A percentile compares a stretch with the other conserved stretches of the same genome.
Evolutionary conservation across 1,140 invertebrate species (phyloP).

Genomic region (Maconellicoccus hirsutus): DNA sequence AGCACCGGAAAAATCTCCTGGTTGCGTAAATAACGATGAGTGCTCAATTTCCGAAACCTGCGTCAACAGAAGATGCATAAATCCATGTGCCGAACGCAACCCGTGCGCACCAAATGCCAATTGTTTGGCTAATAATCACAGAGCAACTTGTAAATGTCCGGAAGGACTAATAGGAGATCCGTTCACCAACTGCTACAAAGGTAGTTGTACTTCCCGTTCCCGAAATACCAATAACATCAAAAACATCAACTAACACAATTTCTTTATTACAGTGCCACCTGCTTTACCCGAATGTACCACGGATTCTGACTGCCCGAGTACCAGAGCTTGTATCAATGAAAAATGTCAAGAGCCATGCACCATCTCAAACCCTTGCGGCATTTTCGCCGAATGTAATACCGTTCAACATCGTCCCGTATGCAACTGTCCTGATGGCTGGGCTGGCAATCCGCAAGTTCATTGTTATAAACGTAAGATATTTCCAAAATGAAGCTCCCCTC

Average conservation of each 20-base stretch:
- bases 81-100: conserved; percentile 58
- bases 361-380: conserved; percentile 61
- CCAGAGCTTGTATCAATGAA: conserved; percentile 63
- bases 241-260: neutral
- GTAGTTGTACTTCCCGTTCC: conserved; percentile 34
- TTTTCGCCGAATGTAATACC: conserved; percentile 61
- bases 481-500: neutral
- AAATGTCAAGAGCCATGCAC: conserved; percentile 67
- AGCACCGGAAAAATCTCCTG: conserved; percentile 34
- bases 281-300: conserved; percentile 50
- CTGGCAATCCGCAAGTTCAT: conserved; percentile 69
- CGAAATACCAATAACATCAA: neutral
- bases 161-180: conserved; percentile 64
- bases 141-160: conserved; percentile 63
- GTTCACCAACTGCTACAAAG: conserved; percentile 60
- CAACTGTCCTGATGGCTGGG: conserved; percentile 67
- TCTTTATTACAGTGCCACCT: conserved; percentile 36
- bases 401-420: conserved; percentile 62
- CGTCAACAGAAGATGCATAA: conserved; percentile 55
- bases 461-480: conserved; percentile 71
- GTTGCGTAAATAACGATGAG: conserved; percentile 56
- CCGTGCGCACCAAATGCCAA: conserved; percentile 68
- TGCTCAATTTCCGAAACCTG: conserved; percentile 62
- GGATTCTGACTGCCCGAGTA: conserved; percentile 58
- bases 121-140: conserved; percentile 61